A percentile compares a stretch with the other conserved stretches of the same genome.
phyloP scores from a whole-genome alignment of 2,113 vertebrate genomes.

The Tiliqua scincoides region DNA sequence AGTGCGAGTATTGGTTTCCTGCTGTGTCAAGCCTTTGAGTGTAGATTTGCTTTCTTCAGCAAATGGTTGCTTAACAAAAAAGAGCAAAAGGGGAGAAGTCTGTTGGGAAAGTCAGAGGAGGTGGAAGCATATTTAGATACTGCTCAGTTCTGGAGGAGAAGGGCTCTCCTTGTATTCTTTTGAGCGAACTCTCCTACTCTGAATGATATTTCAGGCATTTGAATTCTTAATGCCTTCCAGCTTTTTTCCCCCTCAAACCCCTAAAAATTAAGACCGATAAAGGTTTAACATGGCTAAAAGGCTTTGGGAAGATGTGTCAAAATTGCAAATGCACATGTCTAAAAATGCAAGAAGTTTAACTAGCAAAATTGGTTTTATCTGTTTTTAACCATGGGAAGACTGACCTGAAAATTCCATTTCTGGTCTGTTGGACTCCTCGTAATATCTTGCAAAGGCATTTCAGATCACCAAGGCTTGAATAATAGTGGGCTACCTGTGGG shows the following conservation, averaged over 20 bases:
- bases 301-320: not conserved
- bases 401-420: not conserved
- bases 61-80: slow-evolving; percentile 41
- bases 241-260: too few relatives aligned
- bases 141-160: slow-evolving; percentile 7
- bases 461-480: not conserved
- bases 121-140: slow-evolving; percentile 51
- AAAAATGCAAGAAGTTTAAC: not conserved
- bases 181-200: slow-evolving; percentile 18
- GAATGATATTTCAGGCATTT: slow-evolving; percentile 24
- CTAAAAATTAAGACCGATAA: not conserved
- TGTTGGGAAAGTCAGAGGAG: slow-evolving; percentile 64
- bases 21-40: slow-evolving; percentile 37
- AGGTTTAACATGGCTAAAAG: not conserved
- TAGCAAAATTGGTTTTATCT: not conserved
- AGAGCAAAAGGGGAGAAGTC: slow-evolving; percentile 42
- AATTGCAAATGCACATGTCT: not conserved
- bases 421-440: not conserved
- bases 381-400: not conserved
- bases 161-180: slow-evolving; percentile 23
- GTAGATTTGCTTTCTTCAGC: slow-evolving; percentile 53
- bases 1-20: slow-evolving; percentile 56
- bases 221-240: not conserved
- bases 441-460: not conserved
- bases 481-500: not conserved